A percentile compares a stretch with the other conserved stretches of the same genome.
Evolutionary conservation across 2,888 invertebrate species (phyloP).

Genomic region (Papilio protenor): DNA sequence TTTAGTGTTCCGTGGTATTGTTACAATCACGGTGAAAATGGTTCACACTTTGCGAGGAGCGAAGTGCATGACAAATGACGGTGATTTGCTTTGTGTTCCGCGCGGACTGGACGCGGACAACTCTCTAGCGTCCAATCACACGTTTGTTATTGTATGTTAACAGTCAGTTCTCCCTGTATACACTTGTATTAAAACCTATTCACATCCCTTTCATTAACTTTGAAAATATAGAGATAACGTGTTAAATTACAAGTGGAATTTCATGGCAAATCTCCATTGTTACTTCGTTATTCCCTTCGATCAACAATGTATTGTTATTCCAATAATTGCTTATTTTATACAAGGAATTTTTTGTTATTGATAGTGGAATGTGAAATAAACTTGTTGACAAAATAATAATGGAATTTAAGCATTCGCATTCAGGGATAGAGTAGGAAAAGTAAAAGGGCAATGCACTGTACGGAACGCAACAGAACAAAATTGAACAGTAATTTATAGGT

Average conservation of each 20-base stretch:
- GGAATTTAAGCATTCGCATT: neutral
- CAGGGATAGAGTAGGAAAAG: neutral
- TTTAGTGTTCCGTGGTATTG: constrained; percentile 41
- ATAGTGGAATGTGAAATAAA: neutral
- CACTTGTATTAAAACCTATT: neutral
- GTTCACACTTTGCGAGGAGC: constrained; percentile 52
- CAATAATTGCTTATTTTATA: neutral
- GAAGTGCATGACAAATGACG: constrained; percentile 63
- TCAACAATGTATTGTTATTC: neutral
- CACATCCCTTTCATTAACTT: neutral
- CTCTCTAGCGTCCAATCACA: constrained; percentile 54
- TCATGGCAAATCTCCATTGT: constrained; percentile 36
- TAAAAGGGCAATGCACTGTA: neutral
- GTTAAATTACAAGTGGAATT: neutral
- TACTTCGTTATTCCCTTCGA: neutral
- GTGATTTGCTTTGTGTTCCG: constrained; percentile 59
- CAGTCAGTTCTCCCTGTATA: constrained; percentile 17
- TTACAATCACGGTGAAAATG: constrained; percentile 61
- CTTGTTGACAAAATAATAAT: neutral
- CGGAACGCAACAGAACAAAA: constrained; percentile 1
- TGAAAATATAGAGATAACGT: neutral
- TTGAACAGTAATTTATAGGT: constrained; percentile 10
- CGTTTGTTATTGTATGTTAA: constrained; percentile 48
- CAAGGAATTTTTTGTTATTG: neutral
- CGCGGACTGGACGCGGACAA: constrained; percentile 53